Conservation (phyloP, 2,113 vertebrate species). For the Poeciliopsis retropinna region DNA sequence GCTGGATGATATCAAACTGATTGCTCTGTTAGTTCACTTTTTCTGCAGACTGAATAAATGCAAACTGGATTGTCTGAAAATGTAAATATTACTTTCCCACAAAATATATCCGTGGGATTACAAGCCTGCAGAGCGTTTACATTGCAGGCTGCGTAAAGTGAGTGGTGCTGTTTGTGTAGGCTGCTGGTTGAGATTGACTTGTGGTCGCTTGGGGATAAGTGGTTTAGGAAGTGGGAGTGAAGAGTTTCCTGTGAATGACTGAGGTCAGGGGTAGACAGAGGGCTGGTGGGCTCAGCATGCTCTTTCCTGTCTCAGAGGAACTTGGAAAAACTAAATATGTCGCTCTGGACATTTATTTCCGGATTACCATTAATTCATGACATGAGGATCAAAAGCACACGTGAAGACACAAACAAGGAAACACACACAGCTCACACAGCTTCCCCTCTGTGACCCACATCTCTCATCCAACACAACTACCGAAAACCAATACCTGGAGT, state of each 20-base stretch:
- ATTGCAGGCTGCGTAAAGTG: conserved; percentile 32
- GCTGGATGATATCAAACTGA: neutral
- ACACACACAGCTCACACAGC: conserved; percentile 17
- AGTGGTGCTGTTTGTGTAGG: conserved; percentile 53
- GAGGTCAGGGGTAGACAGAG: conserved; percentile 53
- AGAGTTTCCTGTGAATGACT: conserved; percentile 60
- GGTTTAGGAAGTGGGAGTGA: conserved; percentile 61
- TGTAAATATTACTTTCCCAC: conserved; percentile 12
- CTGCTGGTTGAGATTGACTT: conserved; percentile 48
- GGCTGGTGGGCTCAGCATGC: conserved; percentile 26
- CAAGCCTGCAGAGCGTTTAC: conserved; percentile 39
- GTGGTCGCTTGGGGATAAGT: conserved; percentile 58
- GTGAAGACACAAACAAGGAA: conserved; percentile 19
- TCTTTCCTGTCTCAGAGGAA: conserved; percentile 52
- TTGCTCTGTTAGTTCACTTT: neutral
- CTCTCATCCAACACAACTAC: conserved; percentile 28
- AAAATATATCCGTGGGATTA: conserved; percentile 31
- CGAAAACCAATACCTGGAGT: conserved; percentile 44
- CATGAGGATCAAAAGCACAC: conserved; percentile 36
- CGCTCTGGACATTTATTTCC: conserved; percentile 59
- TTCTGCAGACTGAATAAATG: neutral
- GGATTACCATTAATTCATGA: conserved; percentile 55
- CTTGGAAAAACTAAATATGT: conserved; percentile 55
- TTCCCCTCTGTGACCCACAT: conserved; percentile 8
- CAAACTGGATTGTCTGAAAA: conserved; percentile 3